Evolutionary conservation across 2,113 vertebrate genomes (phyloP), one percentile per base, ranked within the genome.

Genomic region (Corythornis vintsioides): DNA sequence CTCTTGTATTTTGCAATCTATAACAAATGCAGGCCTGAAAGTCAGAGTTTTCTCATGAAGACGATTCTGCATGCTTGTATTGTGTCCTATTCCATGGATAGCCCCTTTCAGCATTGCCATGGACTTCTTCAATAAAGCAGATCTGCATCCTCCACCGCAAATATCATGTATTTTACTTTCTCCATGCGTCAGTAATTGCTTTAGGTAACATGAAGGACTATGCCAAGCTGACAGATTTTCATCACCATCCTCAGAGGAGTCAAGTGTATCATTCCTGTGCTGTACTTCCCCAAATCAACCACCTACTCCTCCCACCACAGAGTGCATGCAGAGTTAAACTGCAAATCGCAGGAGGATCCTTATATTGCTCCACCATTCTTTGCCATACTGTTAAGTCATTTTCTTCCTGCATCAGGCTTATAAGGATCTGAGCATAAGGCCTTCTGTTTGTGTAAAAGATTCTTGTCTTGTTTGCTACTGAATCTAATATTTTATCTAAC

Each of bases 171-270:
- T 65, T 40, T 67, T 90, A 11, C 80, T 84, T 83, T 75, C 67
- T 81, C 88, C 56, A 14, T 82, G 66, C 74, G 19, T 88, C 77
- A 89, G 59, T 89, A 83, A 67, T 85, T 90, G 66, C 66, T 79
- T 60, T 90, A 94, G 95, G 92, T 95, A 95, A 94, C 6, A 0
- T 75, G 81, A 90, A 93, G 81, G 81, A 73, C 94, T 86, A 63
- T 94, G 94, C 94, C 94, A 96, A 94, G 77, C 81, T 94, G 96
- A 89, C 95, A 92, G 93, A 96, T 96, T 96, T 94, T 94, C 70
- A 14, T 94, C 86, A 83, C 84, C 92, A 89, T 89, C 87, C 82
- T 94, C 82, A 94, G 84, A 94, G 67, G 71, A 95, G 89, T 92
- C 78, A 87, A 95, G 75, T 64, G 74, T 94, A 94, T 90, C 80